phyloP scores from a whole-genome alignment of 1,140 invertebrate genomes.

The Antheraea mylitta region DNA sequence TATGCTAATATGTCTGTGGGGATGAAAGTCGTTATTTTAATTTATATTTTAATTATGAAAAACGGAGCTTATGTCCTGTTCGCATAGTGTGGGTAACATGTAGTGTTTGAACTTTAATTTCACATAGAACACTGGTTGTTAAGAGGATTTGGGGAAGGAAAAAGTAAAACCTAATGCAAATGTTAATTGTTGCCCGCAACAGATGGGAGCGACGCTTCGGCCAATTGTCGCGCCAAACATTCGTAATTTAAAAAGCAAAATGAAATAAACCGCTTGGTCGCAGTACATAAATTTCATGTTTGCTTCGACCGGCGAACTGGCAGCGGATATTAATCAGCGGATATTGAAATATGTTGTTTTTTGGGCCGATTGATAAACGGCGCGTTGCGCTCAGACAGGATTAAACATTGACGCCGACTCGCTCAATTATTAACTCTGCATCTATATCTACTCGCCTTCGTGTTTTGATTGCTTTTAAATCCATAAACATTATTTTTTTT shows the following conservation, averaged over 20 bases:
- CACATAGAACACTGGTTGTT: not conserved
- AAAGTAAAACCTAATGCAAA: constrained; percentile 60
- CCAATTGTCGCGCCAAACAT: constrained; percentile 73
- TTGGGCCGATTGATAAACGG: constrained; percentile 74
- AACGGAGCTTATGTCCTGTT: not conserved
- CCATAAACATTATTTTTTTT: not conserved
- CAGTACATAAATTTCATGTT: constrained; percentile 78
- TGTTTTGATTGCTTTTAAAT: not conserved
- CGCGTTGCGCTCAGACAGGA: constrained; percentile 55
- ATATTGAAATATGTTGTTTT: constrained; percentile 79
- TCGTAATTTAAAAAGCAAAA: constrained; percentile 78
- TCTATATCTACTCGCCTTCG: constrained; percentile 8
- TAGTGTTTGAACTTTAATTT: not conserved
- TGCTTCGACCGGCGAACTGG: constrained; percentile 68
- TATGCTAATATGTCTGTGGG: constrained; percentile 42
- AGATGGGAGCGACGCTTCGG: constrained; percentile 65
- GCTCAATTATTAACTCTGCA: constrained; percentile 61
- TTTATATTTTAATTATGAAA: constrained; percentile 9
- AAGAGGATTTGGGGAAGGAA: constrained; percentile 19
- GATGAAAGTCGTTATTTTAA: constrained; percentile 21
- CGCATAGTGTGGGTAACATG: not conserved
- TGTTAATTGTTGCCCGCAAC: constrained; percentile 69
- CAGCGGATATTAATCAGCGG: constrained; percentile 77
- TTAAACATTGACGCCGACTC: constrained; percentile 69
- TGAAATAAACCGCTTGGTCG: constrained; percentile 73